Base-by-base conservation (phyloP, 2,113 vertebrate genomes). In the Ptyas mucosa region DNA sequence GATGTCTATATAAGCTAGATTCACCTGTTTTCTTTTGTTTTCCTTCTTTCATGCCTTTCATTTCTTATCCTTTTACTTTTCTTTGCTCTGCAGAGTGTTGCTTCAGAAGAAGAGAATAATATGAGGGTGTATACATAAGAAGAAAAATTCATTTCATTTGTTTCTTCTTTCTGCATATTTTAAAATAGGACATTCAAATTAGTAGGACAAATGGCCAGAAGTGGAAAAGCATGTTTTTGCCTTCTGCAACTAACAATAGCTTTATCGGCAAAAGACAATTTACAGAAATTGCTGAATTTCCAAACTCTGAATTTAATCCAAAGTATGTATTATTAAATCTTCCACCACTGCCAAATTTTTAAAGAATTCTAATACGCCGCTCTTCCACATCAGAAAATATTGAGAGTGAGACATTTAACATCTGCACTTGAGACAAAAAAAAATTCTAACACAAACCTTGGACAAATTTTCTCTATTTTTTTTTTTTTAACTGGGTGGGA, bases 361-460 rank as follows among this genome's bases (percentile, higher is more conserved):
- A 15, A 85, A 85, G 21, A 95, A 94, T 92, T 96, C 95, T 92
- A 92, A 97, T 20, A 75, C 2, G 0, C 14, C 18, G 18, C 18
- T 81, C 18, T 43, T 81, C 18, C 8, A 0, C 34, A 81, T 81
- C 75, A 43, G 75, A 39, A 34, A 81, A 81, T 87, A 0, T 95
- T 39, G 88, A 90, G 93, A 96, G 94, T 96, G 95, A 96, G 93
- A 96, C 96, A 96, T 95, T 95, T 96, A 96, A 96, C 94, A 96
- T 95, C 95, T 97, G 95, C 94, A 93, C 94, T 93, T 96, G 93
- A 94, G 95, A 96, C 95, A 97, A 96, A 96, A 95, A 92, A 96
- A 95, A 91, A 95, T 91, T 91, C 89, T 95, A 95, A 95, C 90
- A 9, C 6, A 46, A 85, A 46, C 14, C 55, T 11, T 34, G 14